phyloP scores from a whole-genome alignment of 2,113 vertebrate genomes.

The Coturnix japonica region DNA sequence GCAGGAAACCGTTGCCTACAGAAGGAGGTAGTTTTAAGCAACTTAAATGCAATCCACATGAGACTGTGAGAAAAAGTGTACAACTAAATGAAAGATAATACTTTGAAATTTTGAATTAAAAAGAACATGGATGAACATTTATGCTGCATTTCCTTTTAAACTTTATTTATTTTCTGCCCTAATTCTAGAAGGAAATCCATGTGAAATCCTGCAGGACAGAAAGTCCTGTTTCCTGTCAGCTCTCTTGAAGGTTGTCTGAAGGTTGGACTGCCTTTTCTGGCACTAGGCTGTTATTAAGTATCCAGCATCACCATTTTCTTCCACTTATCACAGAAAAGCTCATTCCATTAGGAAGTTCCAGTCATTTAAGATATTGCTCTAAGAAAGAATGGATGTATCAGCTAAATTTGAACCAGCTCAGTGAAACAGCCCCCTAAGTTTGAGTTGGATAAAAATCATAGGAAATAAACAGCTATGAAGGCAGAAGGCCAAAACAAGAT shows the following conservation, averaged over 20 bases:
- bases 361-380: conserved; percentile 27
- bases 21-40: background rate
- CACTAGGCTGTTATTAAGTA: background rate
- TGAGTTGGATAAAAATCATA: conserved; percentile 45
- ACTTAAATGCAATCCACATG: background rate
- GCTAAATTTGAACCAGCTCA: conserved; percentile 45
- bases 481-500: conserved; percentile 58
- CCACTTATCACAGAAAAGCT: background rate
- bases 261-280: background rate
- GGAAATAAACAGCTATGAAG: conserved; percentile 49
- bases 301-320: background rate
- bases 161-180: background rate
- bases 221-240: background rate
- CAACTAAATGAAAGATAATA: background rate
- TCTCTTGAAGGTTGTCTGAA: conserved; percentile 20
- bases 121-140: background rate
- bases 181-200: background rate
- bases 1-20: background rate
- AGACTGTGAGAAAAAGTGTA: background rate
- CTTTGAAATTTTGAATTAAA: background rate
- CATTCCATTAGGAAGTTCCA: background rate
- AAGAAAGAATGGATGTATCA: background rate
- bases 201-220: background rate
- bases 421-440: conserved; percentile 8
- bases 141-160: background rate